phyloP scores from a whole-genome alignment of 37 sponge, comb jelly and placozoan species.

The Halisarca cf. caerulea region DNA sequence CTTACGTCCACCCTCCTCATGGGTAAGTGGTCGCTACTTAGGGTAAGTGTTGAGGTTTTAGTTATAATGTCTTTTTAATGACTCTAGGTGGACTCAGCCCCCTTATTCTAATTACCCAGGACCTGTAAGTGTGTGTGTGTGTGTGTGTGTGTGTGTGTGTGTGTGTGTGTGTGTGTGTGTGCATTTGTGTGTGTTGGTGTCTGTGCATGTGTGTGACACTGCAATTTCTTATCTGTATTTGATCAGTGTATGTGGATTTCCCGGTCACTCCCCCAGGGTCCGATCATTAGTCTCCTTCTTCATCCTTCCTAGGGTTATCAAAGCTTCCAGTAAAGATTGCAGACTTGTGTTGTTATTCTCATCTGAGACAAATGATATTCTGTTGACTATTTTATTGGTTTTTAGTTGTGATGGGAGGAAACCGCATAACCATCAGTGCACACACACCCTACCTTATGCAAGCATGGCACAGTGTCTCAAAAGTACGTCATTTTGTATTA shows the following conservation, averaged over 20 bases:
- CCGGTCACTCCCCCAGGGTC: too few relatives aligned
- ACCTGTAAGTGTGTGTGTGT: conserved; percentile 7
- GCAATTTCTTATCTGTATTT: neutral
- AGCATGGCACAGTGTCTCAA: too few relatives aligned
- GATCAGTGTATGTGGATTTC: too few relatives aligned
- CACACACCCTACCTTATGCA: too few relatives aligned
- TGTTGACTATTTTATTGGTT: conserved; percentile 16
- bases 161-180: conserved; percentile 11
- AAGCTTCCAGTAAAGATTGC: neutral
- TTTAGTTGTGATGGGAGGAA: neutral
- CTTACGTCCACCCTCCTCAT: neutral
- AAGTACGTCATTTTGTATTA: too few relatives aligned
- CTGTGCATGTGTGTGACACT: conserved; percentile 5
- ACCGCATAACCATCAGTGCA: too few relatives aligned
- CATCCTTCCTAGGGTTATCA: too few relatives aligned
- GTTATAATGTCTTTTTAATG: too few relatives aligned
- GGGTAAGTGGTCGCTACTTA: conserved; percentile 7
- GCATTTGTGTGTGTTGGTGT: neutral
- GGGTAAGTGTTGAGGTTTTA: too few relatives aligned
- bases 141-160: conserved; percentile 11
- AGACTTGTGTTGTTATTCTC: neutral
- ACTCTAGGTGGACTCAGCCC: conserved; percentile 1
- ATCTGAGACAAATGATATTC: neutral
- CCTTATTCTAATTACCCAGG: conserved; percentile 6
- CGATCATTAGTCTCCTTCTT: neutral